These are phyloP conservation scores for Omphaloscelis lunosa DNA, from an alignment of 2,888 invertebrate genomes.

Conservation along the genomic window DNA sequence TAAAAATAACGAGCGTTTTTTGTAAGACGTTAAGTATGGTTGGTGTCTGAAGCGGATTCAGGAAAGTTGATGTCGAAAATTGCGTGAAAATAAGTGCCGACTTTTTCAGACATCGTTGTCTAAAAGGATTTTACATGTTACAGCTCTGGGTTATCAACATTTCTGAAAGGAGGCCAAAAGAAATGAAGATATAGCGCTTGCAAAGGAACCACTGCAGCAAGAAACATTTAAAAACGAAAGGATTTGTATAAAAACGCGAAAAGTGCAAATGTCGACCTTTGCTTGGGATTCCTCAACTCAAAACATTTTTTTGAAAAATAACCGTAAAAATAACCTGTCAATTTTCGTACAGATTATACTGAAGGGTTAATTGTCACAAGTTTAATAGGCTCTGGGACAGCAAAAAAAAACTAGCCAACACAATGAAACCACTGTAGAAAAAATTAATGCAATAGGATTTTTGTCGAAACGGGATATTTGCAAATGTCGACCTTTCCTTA, in stretches of 20 bases:
- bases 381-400: not conserved
- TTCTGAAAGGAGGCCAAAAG: too few species aligned
- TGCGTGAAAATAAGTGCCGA: not conserved
- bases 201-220: too few species aligned
- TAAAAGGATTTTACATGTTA: not conserved
- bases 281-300: too few species aligned
- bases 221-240: too few species aligned
- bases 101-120: not conserved
- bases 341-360: not conserved
- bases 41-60: constrained; percentile 4
- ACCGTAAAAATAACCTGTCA: too few species aligned
- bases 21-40: constrained; percentile 26
- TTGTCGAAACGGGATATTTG: not conserved
- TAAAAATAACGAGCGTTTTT: constrained; percentile 52
- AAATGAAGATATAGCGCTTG: too few species aligned
- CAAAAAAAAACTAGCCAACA: not conserved
- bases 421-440: not conserved
- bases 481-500: not conserved
- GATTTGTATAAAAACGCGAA: too few species aligned
- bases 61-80: constrained; percentile 29
- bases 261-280: too few species aligned
- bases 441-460: too few species aligned
- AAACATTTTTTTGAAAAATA: too few species aligned
- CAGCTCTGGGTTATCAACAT: too few species aligned
- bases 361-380: not conserved